Evolutionary conservation across 2,888 invertebrate genomes (phyloP).

Genomic region (Erynnis tages): DNA sequence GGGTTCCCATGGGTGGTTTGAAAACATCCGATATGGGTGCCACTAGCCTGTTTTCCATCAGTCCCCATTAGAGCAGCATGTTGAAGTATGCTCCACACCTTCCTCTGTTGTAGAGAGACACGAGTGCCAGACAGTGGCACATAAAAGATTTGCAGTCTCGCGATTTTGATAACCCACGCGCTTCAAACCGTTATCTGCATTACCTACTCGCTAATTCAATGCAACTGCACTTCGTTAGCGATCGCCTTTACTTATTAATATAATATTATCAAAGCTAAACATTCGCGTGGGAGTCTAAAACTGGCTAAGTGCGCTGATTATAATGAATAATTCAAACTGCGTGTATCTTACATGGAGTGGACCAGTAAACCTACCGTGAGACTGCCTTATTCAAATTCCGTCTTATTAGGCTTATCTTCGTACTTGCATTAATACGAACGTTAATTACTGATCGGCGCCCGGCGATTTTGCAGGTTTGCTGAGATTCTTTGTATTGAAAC

Average conservation of each 20-base stretch:
- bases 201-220: constrained; percentile 10
- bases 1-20: too few relatives aligned
- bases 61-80: too few relatives aligned
- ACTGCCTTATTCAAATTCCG: constrained; percentile 27
- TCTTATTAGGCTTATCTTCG: constrained; percentile 25
- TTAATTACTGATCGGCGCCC: constrained; percentile 14
- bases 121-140: too few relatives aligned
- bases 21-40: too few relatives aligned
- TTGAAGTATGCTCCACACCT: too few relatives aligned
- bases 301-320: constrained; percentile 69
- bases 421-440: constrained; percentile 14
- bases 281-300: constrained; percentile 39
- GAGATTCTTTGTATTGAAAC: too few relatives aligned
- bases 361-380: constrained; percentile 23
- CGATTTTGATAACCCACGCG: too few relatives aligned
- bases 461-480: constrained; percentile 9
- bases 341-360: constrained; percentile 34
- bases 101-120: too few relatives aligned
- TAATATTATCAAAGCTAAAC: constrained; percentile 29
- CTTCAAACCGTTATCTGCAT: too few relatives aligned
- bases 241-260: constrained; percentile 23
- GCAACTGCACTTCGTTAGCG: constrained; percentile 15
- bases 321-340: constrained; percentile 72
- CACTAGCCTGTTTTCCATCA: too few relatives aligned
- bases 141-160: too few relatives aligned